Evolutionary conservation across 2,113 vertebrate species (phyloP), one percentile per base, ranked within the genome.

Genomic region (Hipposideros armiger): DNA sequence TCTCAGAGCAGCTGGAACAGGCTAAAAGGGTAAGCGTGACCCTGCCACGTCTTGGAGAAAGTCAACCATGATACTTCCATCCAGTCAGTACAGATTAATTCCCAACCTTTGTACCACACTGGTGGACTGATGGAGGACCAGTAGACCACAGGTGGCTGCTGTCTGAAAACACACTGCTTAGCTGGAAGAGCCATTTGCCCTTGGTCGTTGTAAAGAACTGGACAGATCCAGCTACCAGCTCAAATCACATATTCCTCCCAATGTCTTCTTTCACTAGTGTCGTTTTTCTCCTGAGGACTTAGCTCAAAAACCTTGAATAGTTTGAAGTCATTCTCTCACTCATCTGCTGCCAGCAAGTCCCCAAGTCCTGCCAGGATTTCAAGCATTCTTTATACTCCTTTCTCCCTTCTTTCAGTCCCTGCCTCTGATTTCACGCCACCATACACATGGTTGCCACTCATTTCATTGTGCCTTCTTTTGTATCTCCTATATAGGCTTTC

Each of bases 1-100:
- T 99, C 11, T 99, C 99, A 0, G 99, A 99, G 47, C 99, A 99
- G 70, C 99, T 99, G 62, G 99, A 99, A 3, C 99, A 99, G 98
- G 99, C 99, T 72, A 99, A 99, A 95, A 98, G 99, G 98, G 99
- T 99, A 95, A 98, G 99, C n/a, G 47, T 28, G 47, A 30, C 9
- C 60, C 7, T 1, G 13, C 22, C 3, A 0, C 0, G 2, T 19
- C 72, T 15, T 7, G 2, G 20, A 15, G 87, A 15, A 10, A 20
- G 4, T 16, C 26, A 0, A 0, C 17, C 42, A 0, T 47, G 42
- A 11, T 11, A 2, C 47, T 4, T 54, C 30, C 22, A 4, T 15
- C 11, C 42, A 7, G 42, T 14, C 26, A 19, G 4, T 45, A 3
- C 42, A 14, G 52, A 50, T 20, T 11, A 19, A 0, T 7, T 19